Conservation (phyloP, 2,113 vertebrate species). For the Hypocryptadius cinnamomeus region DNA sequence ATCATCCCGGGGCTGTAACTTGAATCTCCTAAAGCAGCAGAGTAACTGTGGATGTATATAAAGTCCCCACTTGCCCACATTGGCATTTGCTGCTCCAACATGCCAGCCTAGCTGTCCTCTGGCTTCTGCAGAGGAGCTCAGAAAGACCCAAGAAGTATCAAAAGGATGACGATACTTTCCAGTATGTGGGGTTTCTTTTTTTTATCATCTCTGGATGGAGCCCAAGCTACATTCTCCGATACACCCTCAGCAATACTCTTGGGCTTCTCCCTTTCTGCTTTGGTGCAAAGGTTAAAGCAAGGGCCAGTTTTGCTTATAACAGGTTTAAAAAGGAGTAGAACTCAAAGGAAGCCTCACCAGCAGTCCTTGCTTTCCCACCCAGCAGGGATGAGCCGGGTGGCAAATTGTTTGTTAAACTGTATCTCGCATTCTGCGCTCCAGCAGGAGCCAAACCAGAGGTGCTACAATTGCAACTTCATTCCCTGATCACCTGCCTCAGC, state of each 20-base stretch:
- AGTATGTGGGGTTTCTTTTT: fast-evolving
- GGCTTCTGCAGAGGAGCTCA: background rate
- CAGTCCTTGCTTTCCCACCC: constrained; percentile 36
- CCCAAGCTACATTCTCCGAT: background rate
- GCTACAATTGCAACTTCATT: constrained; percentile 59
- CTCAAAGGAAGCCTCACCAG: background rate
- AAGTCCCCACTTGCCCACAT: fast-evolving
- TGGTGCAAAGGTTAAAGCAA: background rate
- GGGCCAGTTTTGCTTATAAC: background rate
- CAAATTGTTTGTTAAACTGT: constrained; percentile 67
- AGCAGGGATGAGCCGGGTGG: constrained; percentile 44
- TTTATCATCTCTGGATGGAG: background rate
- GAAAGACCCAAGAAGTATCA: background rate
- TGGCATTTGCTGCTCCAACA: fast-evolving
- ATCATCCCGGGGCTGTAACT: background rate
- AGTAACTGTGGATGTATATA: background rate
- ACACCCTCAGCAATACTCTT: background rate
- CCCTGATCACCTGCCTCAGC: constrained; percentile 73
- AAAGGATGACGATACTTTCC: background rate
- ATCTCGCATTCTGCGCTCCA: constrained; percentile 4
- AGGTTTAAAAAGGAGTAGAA: constrained; percentile 12
- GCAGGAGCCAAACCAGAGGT: constrained; percentile 64
- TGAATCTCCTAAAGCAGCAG: background rate
- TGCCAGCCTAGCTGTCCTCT: background rate
- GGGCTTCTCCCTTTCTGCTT: background rate